Conservation (phyloP, 1,140 invertebrate species). For the Drosophila oshimai region DNA sequence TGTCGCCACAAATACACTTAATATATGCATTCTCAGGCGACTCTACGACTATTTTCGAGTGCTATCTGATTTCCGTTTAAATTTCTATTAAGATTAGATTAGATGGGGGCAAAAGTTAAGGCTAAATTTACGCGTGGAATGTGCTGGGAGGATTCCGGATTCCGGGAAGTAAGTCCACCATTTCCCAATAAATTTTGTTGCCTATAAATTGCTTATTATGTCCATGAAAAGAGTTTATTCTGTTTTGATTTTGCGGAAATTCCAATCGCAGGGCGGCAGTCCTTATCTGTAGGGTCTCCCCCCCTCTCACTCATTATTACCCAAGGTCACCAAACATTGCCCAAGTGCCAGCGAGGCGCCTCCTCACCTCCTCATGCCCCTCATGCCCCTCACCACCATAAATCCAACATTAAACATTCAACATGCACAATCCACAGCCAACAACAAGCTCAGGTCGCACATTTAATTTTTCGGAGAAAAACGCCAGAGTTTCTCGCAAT, state of each 20-base stretch:
- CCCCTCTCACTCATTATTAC: too few species aligned
- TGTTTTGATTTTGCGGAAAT: conserved; percentile 11
- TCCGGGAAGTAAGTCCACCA: background rate
- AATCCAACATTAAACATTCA: too few species aligned
- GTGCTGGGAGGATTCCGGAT: background rate
- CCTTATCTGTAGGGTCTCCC: background rate
- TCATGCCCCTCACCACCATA: too few species aligned
- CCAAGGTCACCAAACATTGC: conserved; percentile 28
- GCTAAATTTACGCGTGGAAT: conserved; percentile 2
- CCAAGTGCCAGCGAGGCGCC: conserved; percentile 46
- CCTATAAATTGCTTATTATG: background rate
- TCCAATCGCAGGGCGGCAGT: background rate
- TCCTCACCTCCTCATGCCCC: too few species aligned
- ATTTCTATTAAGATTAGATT: conserved; percentile 23
- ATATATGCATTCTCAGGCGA: background rate
- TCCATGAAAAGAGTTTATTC: conserved; percentile 7
- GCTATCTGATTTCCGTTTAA: conserved; percentile 39
- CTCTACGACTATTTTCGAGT: background rate
- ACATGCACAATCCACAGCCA: background rate
- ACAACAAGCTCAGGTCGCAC: conserved; percentile 21
- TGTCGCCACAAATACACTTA: background rate
- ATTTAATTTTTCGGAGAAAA: conserved; percentile 79
- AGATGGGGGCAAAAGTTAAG: background rate
- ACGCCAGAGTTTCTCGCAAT: conserved; percentile 80
- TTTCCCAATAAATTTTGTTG: conserved; percentile 20